Base-by-base conservation (phyloP, 1,140 invertebrate genomes). In the Schlechtendalia chinensis region DNA sequence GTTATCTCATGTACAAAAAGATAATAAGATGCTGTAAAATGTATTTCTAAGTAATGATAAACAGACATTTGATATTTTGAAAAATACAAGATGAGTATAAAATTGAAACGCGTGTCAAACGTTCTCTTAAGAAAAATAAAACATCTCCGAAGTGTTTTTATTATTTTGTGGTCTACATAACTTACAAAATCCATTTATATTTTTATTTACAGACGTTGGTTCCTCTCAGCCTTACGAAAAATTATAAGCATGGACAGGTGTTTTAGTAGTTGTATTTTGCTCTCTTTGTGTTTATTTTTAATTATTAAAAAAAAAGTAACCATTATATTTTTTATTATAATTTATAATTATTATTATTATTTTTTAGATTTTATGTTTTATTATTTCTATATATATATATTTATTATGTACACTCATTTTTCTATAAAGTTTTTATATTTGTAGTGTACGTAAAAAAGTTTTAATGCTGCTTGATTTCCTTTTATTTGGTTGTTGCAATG, bases 161-260 rank as follows among this genome's bases (percentile, higher is more conserved):
- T 82, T 74, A 16, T 67, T 56, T 53, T 81, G n/a, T 45, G 10
- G 19, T 67, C 5, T 69, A 14, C 16, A 27, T 82, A n/a, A 50
- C 27, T 81, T 81, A 39, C 81, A 82, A 53, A 58, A 50, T 82
- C 56, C 80, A 39, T 82, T 87, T 88, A 87, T 87, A 87, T 87
- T 86, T 86, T 89, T 90, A 90, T 91, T 93, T 93, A 89, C 92
- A 94, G 93, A 94, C 89, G 92, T 94, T 88, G 93, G 90, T 88
- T 92, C 92, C 88, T 89, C 92, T 88, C 92, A 92, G 89, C 93
- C 92, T 88, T 94, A 94, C 88, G 93, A 94, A 90, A 94, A 93
- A 89, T 91, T 94, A 89, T 93, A 91, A 91, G 81, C 81, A 79
- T 79, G 74, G 39, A 61, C 32, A 79, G 32, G 10, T 27, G 58